Conservation (phyloP, 1,140 invertebrate species). For the Drosophila nasuta region DNA sequence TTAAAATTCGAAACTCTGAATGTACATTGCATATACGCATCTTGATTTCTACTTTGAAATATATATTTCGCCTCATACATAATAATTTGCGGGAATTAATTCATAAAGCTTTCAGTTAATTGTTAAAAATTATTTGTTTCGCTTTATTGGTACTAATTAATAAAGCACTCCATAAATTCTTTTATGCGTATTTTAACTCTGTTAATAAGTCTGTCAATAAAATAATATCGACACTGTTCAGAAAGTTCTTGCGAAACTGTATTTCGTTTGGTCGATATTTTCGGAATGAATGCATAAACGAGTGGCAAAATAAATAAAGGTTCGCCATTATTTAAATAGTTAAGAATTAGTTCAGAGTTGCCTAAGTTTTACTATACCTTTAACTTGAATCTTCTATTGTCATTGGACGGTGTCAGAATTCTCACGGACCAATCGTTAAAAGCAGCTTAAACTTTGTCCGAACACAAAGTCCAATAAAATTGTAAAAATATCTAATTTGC, state of each 20-base stretch:
- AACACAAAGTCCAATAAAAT: not conserved
- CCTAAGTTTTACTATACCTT: not conserved
- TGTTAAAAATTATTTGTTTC: not conserved
- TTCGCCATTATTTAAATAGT: not conserved
- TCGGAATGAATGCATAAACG: slow-evolving; percentile 1
- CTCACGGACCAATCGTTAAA: not conserved
- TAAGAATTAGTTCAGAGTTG: not conserved
- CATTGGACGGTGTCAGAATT: not conserved
- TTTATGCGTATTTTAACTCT: not conserved
- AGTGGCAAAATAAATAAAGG: not conserved
- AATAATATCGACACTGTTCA: slow-evolving; percentile 15
- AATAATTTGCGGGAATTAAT: too few relatives aligned
- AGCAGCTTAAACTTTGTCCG: not conserved
- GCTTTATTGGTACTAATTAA: not conserved
- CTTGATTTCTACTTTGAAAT: too few relatives aligned
- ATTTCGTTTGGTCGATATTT: slow-evolving; percentile 44
- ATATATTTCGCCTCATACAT: too few relatives aligned
- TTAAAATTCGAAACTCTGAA: too few relatives aligned
- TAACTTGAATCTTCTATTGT: not conserved
- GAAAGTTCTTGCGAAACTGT: not conserved
- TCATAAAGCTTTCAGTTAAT: too few relatives aligned
- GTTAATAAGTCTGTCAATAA: slow-evolving; percentile 2
- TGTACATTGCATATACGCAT: too few relatives aligned
- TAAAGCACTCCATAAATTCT: not conserved
- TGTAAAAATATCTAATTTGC: slow-evolving; percentile 33